Conservation (phyloP, 2,797 vertebrate species). For the Trematomus bernacchii region DNA sequence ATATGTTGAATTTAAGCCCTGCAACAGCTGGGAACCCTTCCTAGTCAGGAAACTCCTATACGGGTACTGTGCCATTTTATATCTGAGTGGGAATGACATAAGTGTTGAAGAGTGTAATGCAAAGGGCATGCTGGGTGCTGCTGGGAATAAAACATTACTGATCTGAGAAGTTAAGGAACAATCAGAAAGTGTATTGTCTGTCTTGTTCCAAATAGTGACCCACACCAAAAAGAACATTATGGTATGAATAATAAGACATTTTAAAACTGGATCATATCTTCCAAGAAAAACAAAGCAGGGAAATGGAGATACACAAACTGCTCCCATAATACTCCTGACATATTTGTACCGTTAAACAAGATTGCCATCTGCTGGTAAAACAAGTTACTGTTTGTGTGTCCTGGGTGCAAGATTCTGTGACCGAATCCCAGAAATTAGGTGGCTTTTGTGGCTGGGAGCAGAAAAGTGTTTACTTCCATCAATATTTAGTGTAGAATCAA, state of each 20-base stretch:
- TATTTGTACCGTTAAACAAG: slow-evolving; percentile 27
- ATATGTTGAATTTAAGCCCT: slow-evolving; percentile 7
- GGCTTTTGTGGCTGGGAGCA: not conserved
- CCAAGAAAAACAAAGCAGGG: not conserved
- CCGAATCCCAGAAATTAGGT: too few species aligned
- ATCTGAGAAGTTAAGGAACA: not conserved
- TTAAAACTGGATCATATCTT: not conserved
- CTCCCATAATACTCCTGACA: not conserved
- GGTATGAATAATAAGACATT: not conserved
- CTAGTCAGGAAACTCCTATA: not conserved
- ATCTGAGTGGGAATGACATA: slow-evolving; percentile 1
- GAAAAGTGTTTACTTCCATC: not conserved
- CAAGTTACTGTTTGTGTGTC: not conserved
- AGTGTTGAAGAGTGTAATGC: not conserved
- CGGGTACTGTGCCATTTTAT: slow-evolving; percentile 2
- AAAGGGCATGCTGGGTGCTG: not conserved
- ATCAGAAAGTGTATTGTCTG: not conserved
- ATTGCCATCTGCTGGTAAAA: slow-evolving; percentile 74
- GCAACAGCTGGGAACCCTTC: not conserved
- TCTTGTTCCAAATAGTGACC: not conserved
- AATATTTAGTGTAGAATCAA: too few species aligned
- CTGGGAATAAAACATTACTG: not conserved
- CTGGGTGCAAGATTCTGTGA: not conserved
- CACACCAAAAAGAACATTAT: not conserved
- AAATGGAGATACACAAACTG: slow-evolving; percentile 21